Evolutionary conservation across 2,113 vertebrate genomes (phyloP).

Genomic region (Stercorarius parasiticus): DNA sequence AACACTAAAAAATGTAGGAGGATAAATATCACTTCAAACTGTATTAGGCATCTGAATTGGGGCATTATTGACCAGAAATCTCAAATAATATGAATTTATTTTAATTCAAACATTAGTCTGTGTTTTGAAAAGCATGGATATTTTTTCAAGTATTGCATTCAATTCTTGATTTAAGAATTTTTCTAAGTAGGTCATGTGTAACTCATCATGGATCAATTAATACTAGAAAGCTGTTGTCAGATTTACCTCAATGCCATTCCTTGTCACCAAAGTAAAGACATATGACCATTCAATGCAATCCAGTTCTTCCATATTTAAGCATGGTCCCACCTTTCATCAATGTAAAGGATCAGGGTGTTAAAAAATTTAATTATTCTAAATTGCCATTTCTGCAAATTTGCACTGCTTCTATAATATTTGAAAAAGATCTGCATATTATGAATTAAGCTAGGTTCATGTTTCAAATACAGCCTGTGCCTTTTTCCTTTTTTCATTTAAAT

Average conservation of each 20-base stretch:
- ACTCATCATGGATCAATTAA: background rate
- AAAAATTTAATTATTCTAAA: background rate
- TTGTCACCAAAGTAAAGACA: background rate
- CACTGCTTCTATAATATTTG: background rate
- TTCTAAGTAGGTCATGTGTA: background rate
- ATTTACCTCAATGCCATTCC: background rate
- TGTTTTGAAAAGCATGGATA: background rate
- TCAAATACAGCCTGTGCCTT: background rate
- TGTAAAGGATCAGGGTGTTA: background rate
- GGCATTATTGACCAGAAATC: background rate
- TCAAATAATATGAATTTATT: background rate
- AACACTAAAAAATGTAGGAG: background rate
- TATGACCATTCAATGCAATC: background rate
- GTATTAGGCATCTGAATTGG: background rate
- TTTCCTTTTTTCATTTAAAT: background rate
- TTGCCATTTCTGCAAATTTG: background rate
- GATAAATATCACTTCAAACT: background rate
- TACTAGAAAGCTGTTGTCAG: background rate
- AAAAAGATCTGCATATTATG: background rate
- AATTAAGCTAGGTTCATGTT: background rate
- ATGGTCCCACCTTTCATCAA: background rate
- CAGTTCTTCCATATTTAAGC: background rate
- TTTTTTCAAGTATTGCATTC: background rate
- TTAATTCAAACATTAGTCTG: background rate
- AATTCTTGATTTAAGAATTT: background rate